Conservation (phyloP, 2,113 vertebrate genomes). For the Mugil cephalus region DNA sequence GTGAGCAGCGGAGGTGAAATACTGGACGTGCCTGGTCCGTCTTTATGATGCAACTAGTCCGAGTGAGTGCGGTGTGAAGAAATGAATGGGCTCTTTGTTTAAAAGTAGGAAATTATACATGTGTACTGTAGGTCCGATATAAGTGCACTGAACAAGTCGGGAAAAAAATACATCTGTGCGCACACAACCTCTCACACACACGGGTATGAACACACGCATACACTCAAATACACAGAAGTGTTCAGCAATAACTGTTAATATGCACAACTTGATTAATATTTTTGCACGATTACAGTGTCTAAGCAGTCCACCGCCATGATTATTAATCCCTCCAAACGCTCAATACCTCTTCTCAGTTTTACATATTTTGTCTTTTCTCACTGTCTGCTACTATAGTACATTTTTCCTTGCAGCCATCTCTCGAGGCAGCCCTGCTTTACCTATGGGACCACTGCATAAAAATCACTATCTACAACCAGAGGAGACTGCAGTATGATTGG, state of each 20-base stretch:
- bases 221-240: slow-evolving; percentile 65
- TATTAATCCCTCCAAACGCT: slow-evolving; percentile 44
- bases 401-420: slow-evolving; percentile 19
- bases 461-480: slow-evolving; percentile 20
- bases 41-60: slow-evolving; percentile 27
- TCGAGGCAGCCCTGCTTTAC: slow-evolving; percentile 49
- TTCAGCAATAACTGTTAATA: slow-evolving; percentile 76
- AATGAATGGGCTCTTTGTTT: slow-evolving; percentile 50
- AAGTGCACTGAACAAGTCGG: slow-evolving; percentile 79
- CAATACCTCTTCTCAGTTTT: slow-evolving; percentile 35
- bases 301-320: slow-evolving; percentile 61
- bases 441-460: slow-evolving; percentile 43
- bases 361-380: slow-evolving; percentile 20
- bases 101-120: slow-evolving; percentile 59
- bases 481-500: slow-evolving; percentile 59
- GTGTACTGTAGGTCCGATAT: slow-evolving; percentile 78
- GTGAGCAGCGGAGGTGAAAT: slow-evolving; percentile 42
- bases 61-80: slow-evolving; percentile 37
- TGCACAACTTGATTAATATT: slow-evolving; percentile 80
- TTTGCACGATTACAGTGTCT: slow-evolving; percentile 76
- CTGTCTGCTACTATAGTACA: slow-evolving; percentile 39
- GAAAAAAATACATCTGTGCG: slow-evolving; percentile 71
- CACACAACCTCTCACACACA: slow-evolving; percentile 54
- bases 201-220: slow-evolving; percentile 55
- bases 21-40: slow-evolving; percentile 38